phyloP scores from a whole-genome alignment of 2,797 vertebrate genomes.

The Lepus townsendii region DNA sequence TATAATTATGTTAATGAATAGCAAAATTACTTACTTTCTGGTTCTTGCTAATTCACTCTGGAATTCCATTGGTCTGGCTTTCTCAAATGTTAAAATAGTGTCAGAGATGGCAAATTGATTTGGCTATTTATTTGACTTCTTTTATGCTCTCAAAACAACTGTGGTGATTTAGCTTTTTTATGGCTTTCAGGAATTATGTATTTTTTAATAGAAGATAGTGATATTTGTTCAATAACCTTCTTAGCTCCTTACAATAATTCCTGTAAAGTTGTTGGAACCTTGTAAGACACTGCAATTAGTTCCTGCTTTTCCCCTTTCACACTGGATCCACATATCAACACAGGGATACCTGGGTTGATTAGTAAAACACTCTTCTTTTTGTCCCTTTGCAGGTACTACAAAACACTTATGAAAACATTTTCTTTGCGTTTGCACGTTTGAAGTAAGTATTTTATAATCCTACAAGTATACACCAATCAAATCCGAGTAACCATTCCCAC shows the following conservation, averaged over 20 bases:
- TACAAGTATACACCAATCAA: background rate
- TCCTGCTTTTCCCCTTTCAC: background rate
- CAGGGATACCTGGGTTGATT: background rate
- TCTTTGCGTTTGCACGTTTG: background rate
- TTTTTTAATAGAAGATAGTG: slow-evolving; percentile 5
- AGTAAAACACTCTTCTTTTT: background rate
- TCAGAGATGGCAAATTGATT: background rate
- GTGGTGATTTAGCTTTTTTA: background rate
- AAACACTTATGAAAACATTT: background rate
- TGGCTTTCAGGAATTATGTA: background rate
- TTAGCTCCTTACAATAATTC: background rate
- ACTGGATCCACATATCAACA: background rate
- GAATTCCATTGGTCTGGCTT: background rate
- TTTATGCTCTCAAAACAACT: background rate
- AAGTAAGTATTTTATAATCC: background rate
- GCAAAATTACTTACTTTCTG: slow-evolving; percentile 55
- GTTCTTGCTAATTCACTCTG: slow-evolving; percentile 16
- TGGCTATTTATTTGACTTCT: background rate
- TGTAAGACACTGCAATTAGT: background rate
- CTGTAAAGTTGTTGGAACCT: background rate
- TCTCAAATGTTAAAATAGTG: background rate
- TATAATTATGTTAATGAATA: background rate
- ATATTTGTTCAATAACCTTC: background rate
- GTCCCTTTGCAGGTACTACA: background rate
- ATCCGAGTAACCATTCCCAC: background rate